phyloP scores from a whole-genome alignment of 2,113 vertebrate genomes.

The Columbina picui region DNA sequence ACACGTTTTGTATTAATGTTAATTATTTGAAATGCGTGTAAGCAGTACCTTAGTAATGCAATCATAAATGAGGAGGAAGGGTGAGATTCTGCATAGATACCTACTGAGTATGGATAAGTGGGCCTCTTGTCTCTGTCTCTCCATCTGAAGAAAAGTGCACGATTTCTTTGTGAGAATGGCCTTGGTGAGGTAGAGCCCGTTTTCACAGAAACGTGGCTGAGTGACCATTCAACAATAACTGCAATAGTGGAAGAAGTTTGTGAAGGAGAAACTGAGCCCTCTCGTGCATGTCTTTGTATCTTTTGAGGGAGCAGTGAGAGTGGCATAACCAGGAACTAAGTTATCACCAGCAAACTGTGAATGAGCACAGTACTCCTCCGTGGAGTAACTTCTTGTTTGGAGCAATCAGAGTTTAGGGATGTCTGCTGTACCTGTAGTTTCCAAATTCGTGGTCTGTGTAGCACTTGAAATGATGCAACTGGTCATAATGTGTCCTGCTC shows the following conservation, averaged over 20 bases:
- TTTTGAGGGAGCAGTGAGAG: not conserved
- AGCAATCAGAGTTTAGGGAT: not conserved
- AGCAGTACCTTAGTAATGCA: not conserved
- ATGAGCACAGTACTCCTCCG: not conserved
- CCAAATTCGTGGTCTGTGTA: not conserved
- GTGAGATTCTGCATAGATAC: accelerated
- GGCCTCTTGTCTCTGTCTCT: not conserved
- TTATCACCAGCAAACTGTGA: not conserved
- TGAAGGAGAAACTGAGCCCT: not conserved
- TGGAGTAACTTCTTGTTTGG: not conserved
- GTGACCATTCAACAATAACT: accelerated
- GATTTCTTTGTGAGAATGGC: not conserved
- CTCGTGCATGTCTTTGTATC: accelerated
- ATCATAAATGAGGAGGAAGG: not conserved
- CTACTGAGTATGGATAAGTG: not conserved
- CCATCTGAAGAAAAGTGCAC: not conserved
- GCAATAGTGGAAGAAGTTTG: not conserved
- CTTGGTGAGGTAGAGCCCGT: not conserved
- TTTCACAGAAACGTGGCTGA: not conserved
- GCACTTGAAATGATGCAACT: accelerated
- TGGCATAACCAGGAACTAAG: accelerated
- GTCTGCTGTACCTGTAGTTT: not conserved
- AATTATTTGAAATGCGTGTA: not conserved
- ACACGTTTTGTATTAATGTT: accelerated
- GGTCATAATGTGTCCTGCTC: accelerated